These are phyloP conservation scores for Xiphorhynchus erythropygius DNA, from an alignment of 2,797 vertebrate genomes.

Conservation along the genomic window DNA sequence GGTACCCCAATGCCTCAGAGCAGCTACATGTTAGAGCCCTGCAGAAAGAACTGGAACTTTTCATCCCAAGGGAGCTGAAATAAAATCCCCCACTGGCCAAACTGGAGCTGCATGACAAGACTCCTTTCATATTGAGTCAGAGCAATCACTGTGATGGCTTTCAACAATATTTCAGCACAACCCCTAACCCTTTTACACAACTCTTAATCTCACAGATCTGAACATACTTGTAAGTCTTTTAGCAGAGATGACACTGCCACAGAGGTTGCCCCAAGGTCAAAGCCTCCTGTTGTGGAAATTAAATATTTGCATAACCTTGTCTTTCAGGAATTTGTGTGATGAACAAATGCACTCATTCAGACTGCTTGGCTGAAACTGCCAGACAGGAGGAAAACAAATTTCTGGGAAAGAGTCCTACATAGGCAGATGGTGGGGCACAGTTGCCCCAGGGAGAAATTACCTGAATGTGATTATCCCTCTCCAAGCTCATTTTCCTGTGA, in stretches of 20 bases:
- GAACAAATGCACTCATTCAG: neutral
- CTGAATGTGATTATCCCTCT: neutral
- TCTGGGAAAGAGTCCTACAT: neutral
- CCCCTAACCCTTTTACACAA: neutral
- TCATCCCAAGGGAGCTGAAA: neutral
- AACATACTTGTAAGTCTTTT: neutral
- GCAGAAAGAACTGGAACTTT: neutral
- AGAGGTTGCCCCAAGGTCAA: neutral
- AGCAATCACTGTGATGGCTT: neutral
- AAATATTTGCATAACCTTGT: conserved; percentile 52
- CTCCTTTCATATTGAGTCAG: neutral
- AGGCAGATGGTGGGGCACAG: neutral
- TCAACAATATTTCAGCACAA: neutral
- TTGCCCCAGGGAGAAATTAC: neutral
- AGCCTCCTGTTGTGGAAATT: neutral
- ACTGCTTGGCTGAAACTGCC: neutral
- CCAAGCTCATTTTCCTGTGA: neutral
- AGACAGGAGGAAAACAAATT: neutral
- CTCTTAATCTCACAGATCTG: neutral
- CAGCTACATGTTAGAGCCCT: neutral
- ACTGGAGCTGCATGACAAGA: neutral
- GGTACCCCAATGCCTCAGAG: neutral
- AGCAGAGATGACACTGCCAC: neutral
- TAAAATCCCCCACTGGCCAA: neutral
- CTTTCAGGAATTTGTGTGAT: neutral